Evolutionary conservation across 2,888 invertebrate species (phyloP).

Genomic region (Pycnomerus fuliginosus): DNA sequence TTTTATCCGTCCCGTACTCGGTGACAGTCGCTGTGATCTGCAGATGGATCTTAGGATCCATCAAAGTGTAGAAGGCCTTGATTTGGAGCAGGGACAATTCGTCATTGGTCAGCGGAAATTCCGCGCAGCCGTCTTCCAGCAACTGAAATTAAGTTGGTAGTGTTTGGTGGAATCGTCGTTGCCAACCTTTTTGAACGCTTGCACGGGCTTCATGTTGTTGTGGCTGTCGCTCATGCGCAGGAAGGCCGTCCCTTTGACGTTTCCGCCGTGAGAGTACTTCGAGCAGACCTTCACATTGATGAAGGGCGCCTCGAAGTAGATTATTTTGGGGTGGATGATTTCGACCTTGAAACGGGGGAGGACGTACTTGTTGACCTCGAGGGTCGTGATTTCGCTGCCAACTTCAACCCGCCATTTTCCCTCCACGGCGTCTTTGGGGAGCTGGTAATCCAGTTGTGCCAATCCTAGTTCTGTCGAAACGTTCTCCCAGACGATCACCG

Average conservation of each 20-base stretch:
- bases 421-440: conserved; percentile 49
- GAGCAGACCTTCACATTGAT: conserved; percentile 58
- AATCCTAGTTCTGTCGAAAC: conserved; percentile 62
- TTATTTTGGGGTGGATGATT: conserved; percentile 55
- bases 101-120: conserved; percentile 36
- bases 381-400: conserved; percentile 48
- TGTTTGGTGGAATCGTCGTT: neutral
- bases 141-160: neutral
- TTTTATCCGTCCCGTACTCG: conserved; percentile 65
- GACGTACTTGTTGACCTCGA: conserved; percentile 59
- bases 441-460: conserved; percentile 54
- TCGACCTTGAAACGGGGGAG: conserved; percentile 62
- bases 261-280: conserved; percentile 63
- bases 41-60: conserved; percentile 36
- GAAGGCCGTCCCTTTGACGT: conserved; percentile 58
- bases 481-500: conserved; percentile 65
- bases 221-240: conserved; percentile 46
- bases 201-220: conserved; percentile 32
- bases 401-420: conserved; percentile 58
- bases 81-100: conserved; percentile 33
- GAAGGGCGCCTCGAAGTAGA: conserved; percentile 52
- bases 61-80: conserved; percentile 15
- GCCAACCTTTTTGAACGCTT: conserved; percentile 41
- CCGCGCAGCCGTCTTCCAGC: conserved; percentile 42
- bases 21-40: conserved; percentile 51